Conservation (phyloP, 2,113 vertebrate species). For the Lepus americanus region DNA sequence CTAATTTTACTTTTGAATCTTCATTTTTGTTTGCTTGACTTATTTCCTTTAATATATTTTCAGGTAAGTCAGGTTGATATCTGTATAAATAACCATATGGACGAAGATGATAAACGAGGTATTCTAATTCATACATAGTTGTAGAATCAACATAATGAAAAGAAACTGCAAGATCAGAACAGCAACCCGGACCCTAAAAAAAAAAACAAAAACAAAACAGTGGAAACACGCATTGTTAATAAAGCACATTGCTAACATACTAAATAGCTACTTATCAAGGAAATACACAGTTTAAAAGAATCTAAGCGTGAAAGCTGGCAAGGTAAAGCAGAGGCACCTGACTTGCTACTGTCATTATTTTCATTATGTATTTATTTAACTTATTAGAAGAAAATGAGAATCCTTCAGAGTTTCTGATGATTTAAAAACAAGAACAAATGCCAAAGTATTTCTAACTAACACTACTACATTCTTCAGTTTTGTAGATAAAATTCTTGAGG, state of each 20-base stretch:
- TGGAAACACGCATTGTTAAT: constrained; percentile 63
- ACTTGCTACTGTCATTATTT: neutral
- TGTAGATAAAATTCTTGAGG: neutral
- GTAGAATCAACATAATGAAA: constrained; percentile 93
- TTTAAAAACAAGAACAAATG: constrained; percentile 61
- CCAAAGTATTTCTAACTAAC: constrained; percentile 29
- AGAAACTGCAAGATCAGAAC: constrained; percentile 93
- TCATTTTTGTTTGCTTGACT: constrained; percentile 80
- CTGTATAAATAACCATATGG: constrained; percentile 94
- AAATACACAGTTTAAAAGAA: constrained; percentile 51
- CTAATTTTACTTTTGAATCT: constrained; percentile 82
- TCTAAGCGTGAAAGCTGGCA: constrained; percentile 10
- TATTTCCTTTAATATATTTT: constrained; percentile 79
- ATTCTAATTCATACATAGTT: constrained; percentile 93
- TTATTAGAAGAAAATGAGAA: neutral
- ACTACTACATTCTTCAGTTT: neutral
- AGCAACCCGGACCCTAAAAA: constrained; percentile 93
- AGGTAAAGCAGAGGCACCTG: constrained; percentile 29
- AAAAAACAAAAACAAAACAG: constrained; percentile 32
- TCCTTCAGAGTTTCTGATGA: neutral
- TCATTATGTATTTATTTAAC: too few relatives aligned
- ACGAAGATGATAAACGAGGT: constrained; percentile 93
- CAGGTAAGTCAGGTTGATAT: constrained; percentile 88
- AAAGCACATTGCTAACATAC: neutral
- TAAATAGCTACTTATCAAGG: neutral